Percentiles rank a stretch among this genome's conserved stretches.
Conservation (phyloP, 2,797 vertebrate genomes). For the Sebastes itinus region DNA sequence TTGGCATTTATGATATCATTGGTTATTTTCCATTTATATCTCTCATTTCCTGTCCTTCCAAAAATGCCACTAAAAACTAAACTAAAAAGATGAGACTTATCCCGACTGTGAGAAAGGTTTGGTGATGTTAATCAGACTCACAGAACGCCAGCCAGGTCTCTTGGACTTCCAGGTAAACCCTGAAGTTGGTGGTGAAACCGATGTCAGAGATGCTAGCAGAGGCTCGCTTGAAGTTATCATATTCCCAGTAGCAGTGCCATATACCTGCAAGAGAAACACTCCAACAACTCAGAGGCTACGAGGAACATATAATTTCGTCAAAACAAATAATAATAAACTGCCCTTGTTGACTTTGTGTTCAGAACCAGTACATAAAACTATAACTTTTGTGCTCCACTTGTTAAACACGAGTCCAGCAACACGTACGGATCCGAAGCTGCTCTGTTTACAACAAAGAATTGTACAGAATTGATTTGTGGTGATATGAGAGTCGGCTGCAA, state of each 20-base stretch:
- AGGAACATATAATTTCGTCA: neutral
- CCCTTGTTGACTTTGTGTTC: neutral
- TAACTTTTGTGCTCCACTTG: neutral
- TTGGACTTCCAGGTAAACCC: constrained; percentile 83
- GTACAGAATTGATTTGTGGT: neutral
- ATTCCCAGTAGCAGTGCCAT: constrained; percentile 90
- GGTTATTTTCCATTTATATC: no score
- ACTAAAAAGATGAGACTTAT: neutral
- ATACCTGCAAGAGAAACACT: constrained; percentile 80
- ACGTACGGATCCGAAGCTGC: neutral
- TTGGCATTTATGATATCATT: neutral
- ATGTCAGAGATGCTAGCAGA: constrained; percentile 73
- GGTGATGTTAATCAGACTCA: constrained; percentile 71
- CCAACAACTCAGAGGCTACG: neutral
- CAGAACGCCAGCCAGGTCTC: constrained; percentile 92
- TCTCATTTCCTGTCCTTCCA: no score
- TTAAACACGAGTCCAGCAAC: neutral
- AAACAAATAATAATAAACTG: neutral
- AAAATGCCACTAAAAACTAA: neutral
- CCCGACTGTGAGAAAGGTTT: neutral
- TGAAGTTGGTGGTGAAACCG: constrained; percentile 86
- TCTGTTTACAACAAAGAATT: neutral
- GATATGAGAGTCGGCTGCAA: neutral
- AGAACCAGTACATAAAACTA: neutral
- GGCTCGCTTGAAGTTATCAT: constrained; percentile 62